Evolutionary conservation across 2,888 invertebrate genomes (phyloP).

Genomic region (Eristalis intricaria): DNA sequence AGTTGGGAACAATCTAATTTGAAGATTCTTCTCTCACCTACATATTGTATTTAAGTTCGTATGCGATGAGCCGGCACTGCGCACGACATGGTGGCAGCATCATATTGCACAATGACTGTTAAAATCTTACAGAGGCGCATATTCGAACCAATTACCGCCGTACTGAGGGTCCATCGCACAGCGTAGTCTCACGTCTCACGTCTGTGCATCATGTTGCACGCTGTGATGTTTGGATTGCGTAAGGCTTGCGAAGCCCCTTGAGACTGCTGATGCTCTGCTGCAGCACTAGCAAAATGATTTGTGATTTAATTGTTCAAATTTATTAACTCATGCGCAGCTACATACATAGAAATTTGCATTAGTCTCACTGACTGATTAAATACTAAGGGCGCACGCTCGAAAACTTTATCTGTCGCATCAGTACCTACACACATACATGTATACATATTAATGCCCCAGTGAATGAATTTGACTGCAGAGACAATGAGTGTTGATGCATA

Average conservation of each 20-base stretch:
- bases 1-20: not conserved
- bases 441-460: not conserved
- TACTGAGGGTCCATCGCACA: slow-evolving; percentile 1
- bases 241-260: not conserved
- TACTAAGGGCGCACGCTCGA: not conserved
- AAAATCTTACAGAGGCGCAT: not conserved
- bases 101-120: slow-evolving; percentile 11
- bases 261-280: not conserved
- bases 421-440: not conserved
- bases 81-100: slow-evolving; percentile 1
- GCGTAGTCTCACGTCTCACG: slow-evolving; percentile 1
- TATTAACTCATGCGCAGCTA: slow-evolving; percentile 11
- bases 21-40: not conserved
- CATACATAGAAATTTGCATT: not conserved
- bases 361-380: not conserved
- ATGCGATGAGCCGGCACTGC: not conserved
- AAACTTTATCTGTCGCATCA: not conserved
- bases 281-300: not conserved
- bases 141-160: slow-evolving; percentile 15
- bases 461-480: not conserved
- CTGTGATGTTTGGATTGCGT: slow-evolving; percentile 3
- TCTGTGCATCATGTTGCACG: not conserved
- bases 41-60: not conserved
- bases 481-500: not conserved
- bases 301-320: slow-evolving; percentile 18